A percentile compares a stretch with the other conserved stretches of the same genome.
Evolutionary conservation across 2,888 invertebrate species (phyloP).

Genomic region (Theristus sp.): DNA sequence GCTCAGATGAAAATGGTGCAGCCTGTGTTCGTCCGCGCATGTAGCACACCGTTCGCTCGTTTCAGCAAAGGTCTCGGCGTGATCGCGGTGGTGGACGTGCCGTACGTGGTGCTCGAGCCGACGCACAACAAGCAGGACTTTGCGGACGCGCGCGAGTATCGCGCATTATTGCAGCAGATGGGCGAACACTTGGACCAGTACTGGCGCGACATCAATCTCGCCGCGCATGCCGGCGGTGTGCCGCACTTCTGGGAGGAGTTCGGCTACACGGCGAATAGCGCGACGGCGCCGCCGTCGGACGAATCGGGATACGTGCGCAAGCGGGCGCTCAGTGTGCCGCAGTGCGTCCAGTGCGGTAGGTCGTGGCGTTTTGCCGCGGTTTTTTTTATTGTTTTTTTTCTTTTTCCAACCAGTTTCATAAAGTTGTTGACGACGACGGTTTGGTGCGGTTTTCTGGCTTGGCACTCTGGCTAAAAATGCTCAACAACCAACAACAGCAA

Average conservation of each 20-base stretch:
- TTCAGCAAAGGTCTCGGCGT: conserved; percentile 12
- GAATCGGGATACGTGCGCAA: conserved; percentile 30
- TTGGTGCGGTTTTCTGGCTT: not conserved
- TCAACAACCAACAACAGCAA: not conserved
- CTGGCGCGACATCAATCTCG: conserved; percentile 32
- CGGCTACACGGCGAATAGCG: conserved; percentile 27
- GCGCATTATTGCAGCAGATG: conserved; percentile 31
- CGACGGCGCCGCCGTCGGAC: conserved; percentile 30
- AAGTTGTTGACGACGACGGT: no score
- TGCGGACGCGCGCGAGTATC: conserved; percentile 34
- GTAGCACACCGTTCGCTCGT: not conserved
- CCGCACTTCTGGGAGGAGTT: conserved; percentile 27
- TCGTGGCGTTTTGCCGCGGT: no score
- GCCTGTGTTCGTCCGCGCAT: no score
- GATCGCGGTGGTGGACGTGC: conserved; percentile 34
- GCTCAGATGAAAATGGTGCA: no score
- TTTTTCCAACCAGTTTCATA: not conserved
- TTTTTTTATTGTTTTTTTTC: not conserved
- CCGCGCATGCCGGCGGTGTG: conserved; percentile 9
- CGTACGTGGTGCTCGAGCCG: conserved; percentile 34
- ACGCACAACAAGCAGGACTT: conserved; percentile 38
- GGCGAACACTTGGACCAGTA: conserved; percentile 36
- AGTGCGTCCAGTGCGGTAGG: conserved; percentile 34
- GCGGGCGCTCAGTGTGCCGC: conserved; percentile 30
- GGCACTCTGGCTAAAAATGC: not conserved